Evolutionary conservation across 2,888 invertebrate genomes (phyloP), one percentile per base, ranked within the genome.

Genomic region (Amblyteles armatorius): DNA sequence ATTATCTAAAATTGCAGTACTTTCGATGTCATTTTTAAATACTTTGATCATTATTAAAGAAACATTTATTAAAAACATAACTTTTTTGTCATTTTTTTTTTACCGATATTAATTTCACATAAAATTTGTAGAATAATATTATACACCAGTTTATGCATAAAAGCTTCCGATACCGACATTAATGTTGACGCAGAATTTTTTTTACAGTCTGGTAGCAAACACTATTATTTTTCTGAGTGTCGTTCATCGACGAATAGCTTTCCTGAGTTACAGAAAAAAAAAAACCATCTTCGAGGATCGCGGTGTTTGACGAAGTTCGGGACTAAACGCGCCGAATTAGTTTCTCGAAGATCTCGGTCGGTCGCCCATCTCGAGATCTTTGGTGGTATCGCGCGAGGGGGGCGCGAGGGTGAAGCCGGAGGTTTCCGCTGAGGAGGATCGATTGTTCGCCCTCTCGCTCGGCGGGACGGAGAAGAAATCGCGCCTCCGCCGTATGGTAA

Each of bases 401-500:
- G 74, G 29, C 33, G 63, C 44, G 16, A 11, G 76, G 19, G 52
- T 33, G 57, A 57, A 22, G 5, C 22, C 26, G 19, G 63, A 78
- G 72, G 71, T 63, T 67, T 68, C 22, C 60, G 55, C n/a, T 60
- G 65, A 77, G 84, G 72, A 76, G 85, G 79, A 88, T 88, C 88
- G 86, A 87, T 88, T 86, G 81, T 84, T 73, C 82, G 68, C 57
- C 77, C 77, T 83, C 52, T 48, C 73, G 63, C 78, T 81, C 69
- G 26, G 78, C 60, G 76, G 71, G 71, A 26, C 48, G 44, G 63
- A 33, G 68, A 57, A 79, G 74, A 84, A 63, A 79, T 81, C 79
- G 80, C 71, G 86, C 80, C 82, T 78, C 74, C 68, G 85, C 86
- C 87, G 86, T 87, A 89, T 88, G 89, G 88, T 89, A 88, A 88